Evolutionary conservation across 2,888 invertebrate species (phyloP), one percentile per base, ranked within the genome.

Genomic region (Calameuta idolon): DNA sequence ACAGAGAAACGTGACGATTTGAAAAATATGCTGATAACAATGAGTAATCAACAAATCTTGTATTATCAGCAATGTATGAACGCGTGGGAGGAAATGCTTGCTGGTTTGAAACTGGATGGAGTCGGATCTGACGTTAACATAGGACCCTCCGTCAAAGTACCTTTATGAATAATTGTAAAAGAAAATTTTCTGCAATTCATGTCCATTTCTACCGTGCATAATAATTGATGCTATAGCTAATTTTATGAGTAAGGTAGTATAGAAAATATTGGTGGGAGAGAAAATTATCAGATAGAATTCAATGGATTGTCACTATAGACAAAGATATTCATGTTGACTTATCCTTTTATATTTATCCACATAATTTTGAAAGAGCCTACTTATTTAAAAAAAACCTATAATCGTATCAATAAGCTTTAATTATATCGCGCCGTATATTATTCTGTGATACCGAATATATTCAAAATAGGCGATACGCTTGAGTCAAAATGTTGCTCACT

Each of bases 21-120:
- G 76, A 94, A 94, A 87, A 93, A 93, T 81, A 93, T 95, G 85
- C 91, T 95, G 23, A 90, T 94, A 40, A 92, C 93, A 81, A 93
- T 94, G 92, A 94, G 95, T 12, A 94, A 94, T 84, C 93, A 94
- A 86, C 94, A 95, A 87, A 94, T 95, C 74, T 92, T 93, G 80
- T 94, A 94, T 87, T 95, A 95, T 89, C 93, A 95, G 88, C 93
- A 94, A 86, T 93, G 92, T 81, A 93, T 93, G 80, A 89, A 90
- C 75, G 92, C 93, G n/a, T 94, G 94, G 94, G 94, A 94, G 84
- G 92, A 92, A 82, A 93, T 92, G 69, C 84, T 91, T n/a, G 84
- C 91, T 34, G 86, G 87, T 69, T 82, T 91, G 9, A 91, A 91
- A 80, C 83, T 89, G 55, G 88, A 88, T 69, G 85, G 84, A 40